phyloP scores from a whole-genome alignment of 1,140 invertebrate species.

The Palaemon carinicauda region DNA sequence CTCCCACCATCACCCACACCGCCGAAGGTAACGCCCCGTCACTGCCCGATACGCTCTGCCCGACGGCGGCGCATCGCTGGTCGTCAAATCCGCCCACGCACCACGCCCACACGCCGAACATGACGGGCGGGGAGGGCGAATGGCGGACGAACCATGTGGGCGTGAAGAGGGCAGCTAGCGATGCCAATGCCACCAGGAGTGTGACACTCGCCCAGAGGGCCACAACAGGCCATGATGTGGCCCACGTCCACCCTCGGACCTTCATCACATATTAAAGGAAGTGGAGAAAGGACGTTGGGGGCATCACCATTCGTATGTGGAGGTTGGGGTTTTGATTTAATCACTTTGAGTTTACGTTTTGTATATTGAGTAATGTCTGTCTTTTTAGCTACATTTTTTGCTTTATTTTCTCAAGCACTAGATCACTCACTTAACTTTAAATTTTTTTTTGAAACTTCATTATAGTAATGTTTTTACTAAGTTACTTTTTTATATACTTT shows the following conservation, averaged over 20 bases:
- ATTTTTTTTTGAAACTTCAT: no score
- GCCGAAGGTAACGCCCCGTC: neutral
- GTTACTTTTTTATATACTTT: no score
- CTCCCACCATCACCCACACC: conserved; percentile 16
- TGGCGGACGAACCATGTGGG: conserved; percentile 19
- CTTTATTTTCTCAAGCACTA: no score
- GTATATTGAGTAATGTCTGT: no score
- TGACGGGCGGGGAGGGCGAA: neutral
- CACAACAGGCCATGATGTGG: conserved; percentile 19
- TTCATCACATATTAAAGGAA: conserved; percentile 24
- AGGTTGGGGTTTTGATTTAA: no score
- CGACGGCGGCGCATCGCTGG: conserved; percentile 11
- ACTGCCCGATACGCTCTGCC: neutral
- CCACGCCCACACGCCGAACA: conserved; percentile 25
- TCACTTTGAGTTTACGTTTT: no score
- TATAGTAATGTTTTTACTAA: no score
- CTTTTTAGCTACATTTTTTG: no score
- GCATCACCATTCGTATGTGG: no score
- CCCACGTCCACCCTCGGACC: conserved; percentile 35
- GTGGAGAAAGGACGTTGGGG: no score
- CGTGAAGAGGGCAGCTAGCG: conserved; percentile 19
- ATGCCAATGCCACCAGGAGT: conserved; percentile 15
- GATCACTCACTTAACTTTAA: no score
- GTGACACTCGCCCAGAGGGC: conserved; percentile 17
- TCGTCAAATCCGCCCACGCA: conserved; percentile 12